Percentiles rank a stretch among this genome's conserved stretches.
Conservation (phyloP, 2,797 vertebrate species). For the Melopsittacus undulatus region DNA sequence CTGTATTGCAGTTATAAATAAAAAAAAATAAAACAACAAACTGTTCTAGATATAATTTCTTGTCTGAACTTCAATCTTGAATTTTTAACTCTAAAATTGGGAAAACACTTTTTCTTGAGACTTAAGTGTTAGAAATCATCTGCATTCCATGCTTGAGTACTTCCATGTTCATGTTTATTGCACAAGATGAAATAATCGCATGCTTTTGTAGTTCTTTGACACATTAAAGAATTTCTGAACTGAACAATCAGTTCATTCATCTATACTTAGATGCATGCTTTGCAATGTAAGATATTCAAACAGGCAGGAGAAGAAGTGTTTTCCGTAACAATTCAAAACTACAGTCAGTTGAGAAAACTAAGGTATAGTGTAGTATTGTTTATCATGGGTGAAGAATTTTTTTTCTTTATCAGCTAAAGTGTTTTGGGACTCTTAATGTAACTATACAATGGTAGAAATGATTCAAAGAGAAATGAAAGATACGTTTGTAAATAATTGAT, state of each 20-base stretch:
- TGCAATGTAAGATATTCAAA: neutral
- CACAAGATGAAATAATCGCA: neutral
- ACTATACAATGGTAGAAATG: neutral
- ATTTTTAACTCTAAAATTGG: neutral
- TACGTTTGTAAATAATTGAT: neutral
- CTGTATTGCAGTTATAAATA: neutral
- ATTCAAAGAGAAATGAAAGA: neutral
- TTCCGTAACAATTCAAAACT: neutral
- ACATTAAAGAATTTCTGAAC: neutral
- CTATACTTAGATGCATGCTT: neutral
- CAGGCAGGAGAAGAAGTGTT: neutral
- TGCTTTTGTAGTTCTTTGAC: neutral
- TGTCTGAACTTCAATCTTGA: neutral
- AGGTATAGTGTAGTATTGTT: neutral
- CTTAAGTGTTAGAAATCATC: neutral
- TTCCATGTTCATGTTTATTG: neutral
- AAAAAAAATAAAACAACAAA: neutral
- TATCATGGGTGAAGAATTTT: neutral
- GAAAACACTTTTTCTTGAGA: neutral
- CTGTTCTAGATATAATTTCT: neutral
- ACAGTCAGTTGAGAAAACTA: neutral
- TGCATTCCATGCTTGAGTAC: neutral
- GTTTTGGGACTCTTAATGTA: neutral
- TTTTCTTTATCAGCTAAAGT: neutral
- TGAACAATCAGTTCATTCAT: neutral